A percentile compares a stretch with the other conserved stretches of the same genome.
Conservation (phyloP, 2,888 invertebrate species). For the Acleris holmiana region DNA sequence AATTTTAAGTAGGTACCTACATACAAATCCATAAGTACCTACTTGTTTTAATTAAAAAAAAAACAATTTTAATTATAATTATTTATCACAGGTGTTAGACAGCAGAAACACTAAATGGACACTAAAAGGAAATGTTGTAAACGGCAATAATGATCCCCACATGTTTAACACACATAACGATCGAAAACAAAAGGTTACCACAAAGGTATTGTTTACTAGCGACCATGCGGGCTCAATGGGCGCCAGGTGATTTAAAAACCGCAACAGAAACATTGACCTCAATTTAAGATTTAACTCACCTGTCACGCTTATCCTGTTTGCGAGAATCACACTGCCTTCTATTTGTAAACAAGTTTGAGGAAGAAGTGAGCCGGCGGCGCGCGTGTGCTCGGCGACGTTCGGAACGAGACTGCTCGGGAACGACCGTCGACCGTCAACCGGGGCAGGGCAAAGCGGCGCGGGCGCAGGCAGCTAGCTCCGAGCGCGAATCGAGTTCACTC, state of each 20-base stretch:
- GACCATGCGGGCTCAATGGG: slow-evolving; percentile 40
- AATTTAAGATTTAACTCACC: slow-evolving; percentile 69
- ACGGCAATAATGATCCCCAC: slow-evolving; percentile 42
- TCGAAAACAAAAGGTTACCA: slow-evolving; percentile 64
- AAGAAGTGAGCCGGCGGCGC: slow-evolving; percentile 46
- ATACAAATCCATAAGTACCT: too few species aligned
- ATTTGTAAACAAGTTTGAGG: slow-evolving; percentile 70
- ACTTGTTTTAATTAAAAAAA: too few species aligned
- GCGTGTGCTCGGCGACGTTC: slow-evolving; percentile 61
- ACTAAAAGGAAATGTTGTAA: slow-evolving; percentile 51
- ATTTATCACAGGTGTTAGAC: too few species aligned
- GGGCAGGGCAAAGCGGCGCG: slow-evolving; percentile 30
- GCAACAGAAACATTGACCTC: slow-evolving; percentile 62
- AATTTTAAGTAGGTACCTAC: too few species aligned
- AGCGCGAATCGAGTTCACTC: slow-evolving; percentile 26
- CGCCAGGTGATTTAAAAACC: slow-evolving; percentile 42
- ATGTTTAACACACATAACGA: slow-evolving; percentile 50
- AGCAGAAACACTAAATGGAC: slow-evolving; percentile 15
- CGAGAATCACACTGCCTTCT: slow-evolving; percentile 61
- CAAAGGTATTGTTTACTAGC: slow-evolving; percentile 60
- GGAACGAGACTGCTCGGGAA: slow-evolving; percentile 61
- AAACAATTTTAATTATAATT: too few species aligned
- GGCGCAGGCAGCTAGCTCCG: slow-evolving; percentile 21
- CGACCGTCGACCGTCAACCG: not conserved
- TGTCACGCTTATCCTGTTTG: slow-evolving; percentile 69